These are phyloP conservation scores for Griposia aprilina DNA, from an alignment of 2,888 invertebrate genomes.

Conservation along the genomic window DNA sequence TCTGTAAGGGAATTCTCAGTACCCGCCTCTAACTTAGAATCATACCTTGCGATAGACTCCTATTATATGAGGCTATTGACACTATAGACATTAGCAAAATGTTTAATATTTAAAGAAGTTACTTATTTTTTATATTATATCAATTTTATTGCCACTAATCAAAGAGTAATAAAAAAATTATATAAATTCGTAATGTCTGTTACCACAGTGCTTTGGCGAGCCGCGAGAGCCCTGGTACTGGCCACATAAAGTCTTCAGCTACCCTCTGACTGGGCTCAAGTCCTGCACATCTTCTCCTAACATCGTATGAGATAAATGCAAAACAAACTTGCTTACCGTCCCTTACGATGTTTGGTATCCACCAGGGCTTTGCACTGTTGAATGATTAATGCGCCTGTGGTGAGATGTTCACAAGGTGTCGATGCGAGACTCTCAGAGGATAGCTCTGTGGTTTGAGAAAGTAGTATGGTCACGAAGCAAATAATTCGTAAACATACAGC, in stretches of 20 bases:
- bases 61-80: neutral
- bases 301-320: constrained; percentile 72
- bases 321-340: constrained; percentile 64
- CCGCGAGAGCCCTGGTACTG: constrained; percentile 78
- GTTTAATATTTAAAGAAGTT: neutral
- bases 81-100: too few species aligned
- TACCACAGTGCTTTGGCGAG: constrained; percentile 80
- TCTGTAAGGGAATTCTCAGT: neutral
- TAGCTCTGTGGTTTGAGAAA: constrained; percentile 83
- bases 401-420: constrained; percentile 68
- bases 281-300: constrained; percentile 69
- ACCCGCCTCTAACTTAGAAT: too few species aligned
- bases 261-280: constrained; percentile 81
- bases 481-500: constrained; percentile 82
- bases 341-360: constrained; percentile 74
- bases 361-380: constrained; percentile 70
- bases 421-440: constrained; percentile 80
- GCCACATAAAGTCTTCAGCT: constrained; percentile 80
- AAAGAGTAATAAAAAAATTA: constrained; percentile 27
- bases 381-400: constrained; percentile 67
- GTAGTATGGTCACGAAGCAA: constrained; percentile 81
- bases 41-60: neutral
- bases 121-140: constrained; percentile 5
- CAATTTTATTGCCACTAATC: constrained; percentile 6
- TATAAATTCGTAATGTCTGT: constrained; percentile 72